Percentiles rank a stretch among this genome's conserved stretches.
Conservation (phyloP, 2,113 vertebrate species). For the Serilophus lunatus region DNA sequence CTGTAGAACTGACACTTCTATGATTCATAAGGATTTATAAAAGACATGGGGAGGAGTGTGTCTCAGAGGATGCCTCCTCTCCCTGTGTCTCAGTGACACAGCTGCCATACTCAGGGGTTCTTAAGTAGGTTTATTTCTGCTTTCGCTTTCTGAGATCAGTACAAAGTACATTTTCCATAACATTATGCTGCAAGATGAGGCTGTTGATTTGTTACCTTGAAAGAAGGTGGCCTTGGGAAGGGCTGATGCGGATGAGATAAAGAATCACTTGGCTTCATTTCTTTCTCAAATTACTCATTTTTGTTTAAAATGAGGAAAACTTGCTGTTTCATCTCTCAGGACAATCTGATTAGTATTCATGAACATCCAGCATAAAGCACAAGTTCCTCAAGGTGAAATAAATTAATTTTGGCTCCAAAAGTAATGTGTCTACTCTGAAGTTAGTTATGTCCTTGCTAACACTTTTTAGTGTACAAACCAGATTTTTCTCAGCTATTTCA, state of each 20-base stretch:
- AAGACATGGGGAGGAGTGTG: fast-evolving
- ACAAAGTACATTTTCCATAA: background rate
- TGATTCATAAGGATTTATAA: background rate
- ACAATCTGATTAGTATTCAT: slow-evolving; percentile 1
- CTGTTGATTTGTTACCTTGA: background rate
- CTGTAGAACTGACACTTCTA: background rate
- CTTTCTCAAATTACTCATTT: background rate
- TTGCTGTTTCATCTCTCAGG: background rate
- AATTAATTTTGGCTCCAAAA: background rate
- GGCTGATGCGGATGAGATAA: background rate
- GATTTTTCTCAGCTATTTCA: background rate
- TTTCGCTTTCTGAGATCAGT: background rate
- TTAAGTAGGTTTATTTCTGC: background rate
- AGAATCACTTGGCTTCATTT: background rate
- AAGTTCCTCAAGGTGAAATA: background rate
- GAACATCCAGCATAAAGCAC: background rate
- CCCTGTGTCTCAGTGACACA: background rate
- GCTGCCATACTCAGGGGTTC: background rate
- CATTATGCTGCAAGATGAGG: background rate
- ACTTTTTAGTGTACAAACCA: background rate
- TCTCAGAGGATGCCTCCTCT: background rate
- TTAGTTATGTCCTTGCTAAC: background rate
- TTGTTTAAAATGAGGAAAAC: background rate
- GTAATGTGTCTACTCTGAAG: background rate
- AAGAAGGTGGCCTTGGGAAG: background rate